Percentiles rank a stretch among this genome's conserved stretches.
Conservation (phyloP, 2,888 invertebrate genomes). For the Tetranychus truncatus region DNA sequence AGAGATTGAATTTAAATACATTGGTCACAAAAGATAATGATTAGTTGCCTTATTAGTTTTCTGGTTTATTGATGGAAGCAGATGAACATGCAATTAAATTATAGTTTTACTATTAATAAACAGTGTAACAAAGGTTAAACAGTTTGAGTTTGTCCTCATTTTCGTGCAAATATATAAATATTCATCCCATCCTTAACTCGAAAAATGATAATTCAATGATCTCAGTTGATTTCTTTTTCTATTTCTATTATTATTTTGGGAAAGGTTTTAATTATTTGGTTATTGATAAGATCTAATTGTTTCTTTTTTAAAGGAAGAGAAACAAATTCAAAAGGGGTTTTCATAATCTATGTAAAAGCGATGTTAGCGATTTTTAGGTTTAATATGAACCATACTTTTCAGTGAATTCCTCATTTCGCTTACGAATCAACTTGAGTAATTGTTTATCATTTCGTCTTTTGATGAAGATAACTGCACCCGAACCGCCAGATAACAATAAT, state of each 20-base stretch:
- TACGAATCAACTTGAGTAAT: slow-evolving; percentile 11
- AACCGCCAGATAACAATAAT: slow-evolving; percentile 2
- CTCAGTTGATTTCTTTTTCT: too few species aligned
- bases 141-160: too few species aligned
- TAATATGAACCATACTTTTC: slow-evolving; percentile 3
- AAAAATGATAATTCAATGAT: too few species aligned
- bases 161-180: too few species aligned
- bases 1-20: neutral
- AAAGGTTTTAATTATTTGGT: too few species aligned
- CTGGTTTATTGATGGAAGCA: neutral
- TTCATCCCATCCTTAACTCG: too few species aligned
- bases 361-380: neutral
- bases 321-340: neutral
- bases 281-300: too few species aligned
- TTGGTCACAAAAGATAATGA: neutral
- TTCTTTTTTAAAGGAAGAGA: neutral
- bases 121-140: too few species aligned
- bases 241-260: too few species aligned
- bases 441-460: slow-evolving; percentile 9
- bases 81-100: too few species aligned
- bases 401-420: slow-evolving; percentile 9
- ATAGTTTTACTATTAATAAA: too few species aligned
- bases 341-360: neutral
- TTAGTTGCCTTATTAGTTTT: neutral
- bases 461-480: slow-evolving; percentile 12